Percentiles rank a stretch among this genome's conserved stretches.
These are phyloP conservation scores for Yponomeuta cagnagella DNA, from an alignment of 2,888 invertebrate genomes.

Conservation along the genomic window DNA sequence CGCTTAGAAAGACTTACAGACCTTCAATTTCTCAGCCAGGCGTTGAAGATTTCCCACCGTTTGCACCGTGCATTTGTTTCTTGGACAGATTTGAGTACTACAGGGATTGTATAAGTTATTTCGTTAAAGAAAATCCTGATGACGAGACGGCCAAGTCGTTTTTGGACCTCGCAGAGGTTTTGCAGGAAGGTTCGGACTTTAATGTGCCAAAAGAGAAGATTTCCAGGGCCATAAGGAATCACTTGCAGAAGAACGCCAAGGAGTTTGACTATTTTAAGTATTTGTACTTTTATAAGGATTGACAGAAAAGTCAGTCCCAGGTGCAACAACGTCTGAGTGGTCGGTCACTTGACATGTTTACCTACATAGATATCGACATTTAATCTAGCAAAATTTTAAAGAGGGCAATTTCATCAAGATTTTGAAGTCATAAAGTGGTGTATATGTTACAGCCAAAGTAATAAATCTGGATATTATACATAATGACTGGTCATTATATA, in stretches of 20 bases:
- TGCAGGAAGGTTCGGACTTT: conserved; percentile 34
- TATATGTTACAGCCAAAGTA: too few relatives aligned
- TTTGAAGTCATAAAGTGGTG: too few relatives aligned
- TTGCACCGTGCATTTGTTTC: conserved; percentile 39
- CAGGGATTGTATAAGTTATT: conserved; percentile 40
- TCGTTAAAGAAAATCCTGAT: conserved; percentile 34
- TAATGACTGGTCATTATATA: too few relatives aligned
- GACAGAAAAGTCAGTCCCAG: background rate
- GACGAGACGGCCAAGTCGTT: conserved; percentile 36
- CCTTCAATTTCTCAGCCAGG: background rate
- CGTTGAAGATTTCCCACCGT: conserved; percentile 21
- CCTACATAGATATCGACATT: too few relatives aligned
- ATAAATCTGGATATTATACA: too few relatives aligned
- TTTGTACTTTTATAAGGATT: conserved; percentile 35
- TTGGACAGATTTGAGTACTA: conserved; percentile 42
- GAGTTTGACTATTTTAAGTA: conserved; percentile 38
- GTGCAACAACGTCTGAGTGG: too few relatives aligned
- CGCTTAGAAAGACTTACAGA: background rate
- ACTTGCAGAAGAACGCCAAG: conserved; percentile 21
- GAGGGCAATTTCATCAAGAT: too few relatives aligned
- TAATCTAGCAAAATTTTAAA: too few relatives aligned
- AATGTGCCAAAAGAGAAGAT: conserved; percentile 39
- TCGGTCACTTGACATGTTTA: too few relatives aligned
- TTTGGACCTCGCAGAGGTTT: conserved; percentile 36
- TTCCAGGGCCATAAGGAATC: conserved; percentile 17